A percentile compares a stretch with the other conserved stretches of the same genome.
Conservation (phyloP, 2,797 vertebrate genomes). For the Myiotriccus ornatus region DNA sequence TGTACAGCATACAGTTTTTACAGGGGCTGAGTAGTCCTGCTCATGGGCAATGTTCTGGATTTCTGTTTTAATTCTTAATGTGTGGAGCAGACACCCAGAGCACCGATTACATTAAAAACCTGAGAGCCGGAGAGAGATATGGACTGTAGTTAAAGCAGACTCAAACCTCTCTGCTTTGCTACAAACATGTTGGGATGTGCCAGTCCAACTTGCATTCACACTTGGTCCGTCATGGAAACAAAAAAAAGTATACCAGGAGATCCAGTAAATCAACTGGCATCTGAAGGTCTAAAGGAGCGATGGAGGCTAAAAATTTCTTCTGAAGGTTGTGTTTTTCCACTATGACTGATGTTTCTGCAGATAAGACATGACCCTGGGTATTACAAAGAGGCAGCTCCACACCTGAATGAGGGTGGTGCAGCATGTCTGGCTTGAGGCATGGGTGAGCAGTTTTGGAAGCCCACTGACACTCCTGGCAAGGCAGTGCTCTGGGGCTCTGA, state of each 20-base stretch:
- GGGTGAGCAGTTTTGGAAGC: not conserved
- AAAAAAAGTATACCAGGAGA: not conserved
- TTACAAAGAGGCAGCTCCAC: not conserved
- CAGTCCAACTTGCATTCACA: not conserved
- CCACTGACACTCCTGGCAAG: not conserved
- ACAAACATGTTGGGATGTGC: rapidly evolving
- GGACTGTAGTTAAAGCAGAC: not conserved
- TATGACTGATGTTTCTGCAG: not conserved
- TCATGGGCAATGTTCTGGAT: not conserved
- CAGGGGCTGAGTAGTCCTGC: not conserved
- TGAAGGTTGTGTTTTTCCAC: not conserved
- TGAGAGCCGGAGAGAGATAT: not conserved
- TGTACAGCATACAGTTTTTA: not conserved
- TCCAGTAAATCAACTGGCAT: not conserved
- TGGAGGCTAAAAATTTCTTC: not conserved
- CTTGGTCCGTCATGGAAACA: not conserved
- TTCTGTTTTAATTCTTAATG: not conserved
- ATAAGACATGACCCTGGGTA: not conserved
- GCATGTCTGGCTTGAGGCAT: not conserved
- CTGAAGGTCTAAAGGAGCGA: not conserved
- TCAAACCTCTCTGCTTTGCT: not conserved
- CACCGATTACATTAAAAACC: not conserved
- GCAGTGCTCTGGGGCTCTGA: rapidly evolving
- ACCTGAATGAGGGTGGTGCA: not conserved
- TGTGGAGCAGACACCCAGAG: not conserved